These are phyloP conservation scores for Drosophila fungiperda DNA, from an alignment of 2,888 invertebrate genomes.

Conservation along the genomic window DNA sequence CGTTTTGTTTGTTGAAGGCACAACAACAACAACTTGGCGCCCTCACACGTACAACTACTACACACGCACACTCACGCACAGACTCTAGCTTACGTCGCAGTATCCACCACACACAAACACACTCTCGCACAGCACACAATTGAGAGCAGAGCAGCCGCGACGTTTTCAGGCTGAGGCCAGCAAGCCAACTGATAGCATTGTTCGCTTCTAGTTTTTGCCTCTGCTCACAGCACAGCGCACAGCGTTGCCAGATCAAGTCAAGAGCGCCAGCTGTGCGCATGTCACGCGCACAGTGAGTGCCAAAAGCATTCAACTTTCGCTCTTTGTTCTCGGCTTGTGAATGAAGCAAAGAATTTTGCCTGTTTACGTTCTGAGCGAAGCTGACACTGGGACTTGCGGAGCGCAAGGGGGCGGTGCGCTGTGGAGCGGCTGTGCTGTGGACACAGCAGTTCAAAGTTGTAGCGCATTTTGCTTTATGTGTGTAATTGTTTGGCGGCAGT, in stretches of 20 bases:
- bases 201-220: slow-evolving; percentile 1
- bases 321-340: slow-evolving; percentile 48
- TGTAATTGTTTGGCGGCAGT: slow-evolving; percentile 72
- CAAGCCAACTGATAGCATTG: slow-evolving; percentile 70
- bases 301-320: slow-evolving; percentile 35
- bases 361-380: slow-evolving; percentile 45
- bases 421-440: slow-evolving; percentile 7
- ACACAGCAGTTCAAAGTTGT: slow-evolving; percentile 67
- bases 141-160: slow-evolving; percentile 47
- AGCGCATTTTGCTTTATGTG: slow-evolving; percentile 69
- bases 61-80: slow-evolving; percentile 5
- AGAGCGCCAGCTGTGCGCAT: slow-evolving; percentile 42
- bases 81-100: slow-evolving; percentile 17
- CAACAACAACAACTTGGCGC: slow-evolving; percentile 73
- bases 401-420: background rate
- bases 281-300: slow-evolving; percentile 53
- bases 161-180: slow-evolving; percentile 62
- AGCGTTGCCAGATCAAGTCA: slow-evolving; percentile 56
- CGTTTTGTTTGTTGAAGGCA: slow-evolving; percentile 49
- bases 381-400: background rate
- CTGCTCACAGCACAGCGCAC: background rate
- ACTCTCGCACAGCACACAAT: slow-evolving; percentile 18
- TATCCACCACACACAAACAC: slow-evolving; percentile 20
- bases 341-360: slow-evolving; percentile 54
- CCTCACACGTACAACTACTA: slow-evolving; percentile 45